Conservation (phyloP, 2,113 vertebrate genomes). For the Lanius ludovicianus region DNA sequence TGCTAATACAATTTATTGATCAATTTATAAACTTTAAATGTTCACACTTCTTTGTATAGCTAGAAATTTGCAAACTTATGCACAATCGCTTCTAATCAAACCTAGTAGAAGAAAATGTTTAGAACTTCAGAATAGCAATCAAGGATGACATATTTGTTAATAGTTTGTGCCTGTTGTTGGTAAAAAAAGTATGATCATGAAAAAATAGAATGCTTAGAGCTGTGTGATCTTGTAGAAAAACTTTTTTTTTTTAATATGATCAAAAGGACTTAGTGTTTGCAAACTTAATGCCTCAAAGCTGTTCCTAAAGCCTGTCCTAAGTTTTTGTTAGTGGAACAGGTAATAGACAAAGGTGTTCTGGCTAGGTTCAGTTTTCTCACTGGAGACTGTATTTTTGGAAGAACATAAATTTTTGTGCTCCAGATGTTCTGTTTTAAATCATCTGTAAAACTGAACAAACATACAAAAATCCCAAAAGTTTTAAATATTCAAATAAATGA, state of each 20-base stretch:
- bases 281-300: not conserved
- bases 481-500: not conserved
- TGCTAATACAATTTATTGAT: not conserved
- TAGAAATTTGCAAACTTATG: not conserved
- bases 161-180: not conserved
- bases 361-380: not conserved
- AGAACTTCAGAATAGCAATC: not conserved
- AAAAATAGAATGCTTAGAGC: not conserved
- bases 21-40: not conserved
- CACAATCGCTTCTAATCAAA: not conserved
- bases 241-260: fast-evolving
- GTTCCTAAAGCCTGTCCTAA: fast-evolving
- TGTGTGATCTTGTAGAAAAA: not conserved
- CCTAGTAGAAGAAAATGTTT: not conserved
- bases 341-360: not conserved
- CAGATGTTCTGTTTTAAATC: not conserved
- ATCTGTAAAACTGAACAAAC: not conserved
- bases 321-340: not conserved
- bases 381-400: not conserved
- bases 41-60: not conserved
- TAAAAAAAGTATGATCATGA: not conserved
- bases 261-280: not conserved
- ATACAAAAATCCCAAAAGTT: not conserved
- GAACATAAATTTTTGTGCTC: not conserved
- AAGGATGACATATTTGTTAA: not conserved